Evolutionary conservation across 1,140 invertebrate species (phyloP), one percentile per base, ranked within the genome.

Genomic region (Drosophila cardini): DNA sequence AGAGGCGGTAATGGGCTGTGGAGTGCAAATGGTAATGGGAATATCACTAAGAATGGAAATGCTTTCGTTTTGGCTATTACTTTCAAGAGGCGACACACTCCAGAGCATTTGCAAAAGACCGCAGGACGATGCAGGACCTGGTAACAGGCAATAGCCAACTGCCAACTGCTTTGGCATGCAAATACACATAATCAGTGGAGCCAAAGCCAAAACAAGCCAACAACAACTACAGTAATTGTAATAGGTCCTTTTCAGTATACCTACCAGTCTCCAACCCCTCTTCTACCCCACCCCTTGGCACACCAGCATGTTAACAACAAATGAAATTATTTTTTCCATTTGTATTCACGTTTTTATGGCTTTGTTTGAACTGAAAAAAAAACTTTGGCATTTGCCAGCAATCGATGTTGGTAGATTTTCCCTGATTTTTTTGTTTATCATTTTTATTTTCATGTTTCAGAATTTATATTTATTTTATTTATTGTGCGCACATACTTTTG

Each of bases 151-250:
- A 45, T 9, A 18, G 43, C 45, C 43, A 18, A 46, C 46, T 32
- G n/a, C 43, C 72, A 86, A 86, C 79, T 89, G 79, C 84, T 89
- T 87, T 89, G 57, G 67, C 80, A 87, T 87, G 84, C 80, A 89
- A 87, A 87, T 89, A 80, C 70, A 84, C 77, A 87, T 87, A 84
- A 87, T 79, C 83, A 87, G 79, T 45, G 18, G 13, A 72, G 61
- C 30, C 34, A 36, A 8, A 62, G 55, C 58, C 70, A 42, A 60
- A 73, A 64, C 72, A 42, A 64, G n/a, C n/a, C 38, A 57, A 46
- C 55, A 46, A 56, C 56, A 52, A 62, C 68, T 48, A 62, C 55
- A 61, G 38, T 52, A 52, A 55, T 61, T 56, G 55, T 53, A 40
- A 43, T 45, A 63, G 73, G 53, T 52, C 43, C 63, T 46, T 11